Percentiles rank a stretch among this genome's conserved stretches.
Evolutionary conservation across 2,113 vertebrate genomes (phyloP).

Genomic region (Thunnus maccoyii): DNA sequence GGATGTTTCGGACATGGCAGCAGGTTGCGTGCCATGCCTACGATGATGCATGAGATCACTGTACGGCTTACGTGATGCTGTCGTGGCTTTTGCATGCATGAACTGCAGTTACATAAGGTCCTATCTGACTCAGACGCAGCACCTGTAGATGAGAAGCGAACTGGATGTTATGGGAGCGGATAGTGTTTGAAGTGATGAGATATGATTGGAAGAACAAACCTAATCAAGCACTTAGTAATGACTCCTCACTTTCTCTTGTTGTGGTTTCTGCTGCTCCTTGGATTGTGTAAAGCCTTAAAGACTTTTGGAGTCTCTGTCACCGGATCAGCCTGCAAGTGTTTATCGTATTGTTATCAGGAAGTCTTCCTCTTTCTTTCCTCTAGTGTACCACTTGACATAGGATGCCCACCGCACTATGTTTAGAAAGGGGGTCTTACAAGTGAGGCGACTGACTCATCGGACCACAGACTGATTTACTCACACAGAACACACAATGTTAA

Average conservation of each 20-base stretch:
- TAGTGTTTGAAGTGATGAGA: constrained; percentile 36
- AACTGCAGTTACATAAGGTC: not conserved
- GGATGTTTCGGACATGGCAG: not conserved
- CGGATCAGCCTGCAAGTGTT: constrained; percentile 21
- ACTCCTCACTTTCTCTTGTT: not conserved
- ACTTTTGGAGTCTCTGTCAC: constrained; percentile 3
- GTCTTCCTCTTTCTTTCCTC: constrained; percentile 57
- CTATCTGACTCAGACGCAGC: constrained; percentile 47
- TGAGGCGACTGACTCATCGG: constrained; percentile 48
- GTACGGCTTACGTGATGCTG: not conserved
- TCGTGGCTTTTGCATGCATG: not conserved
- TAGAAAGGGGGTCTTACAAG: constrained; percentile 45
- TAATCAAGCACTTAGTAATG: not conserved
- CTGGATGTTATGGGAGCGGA: not conserved
- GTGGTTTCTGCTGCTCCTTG: constrained; percentile 10
- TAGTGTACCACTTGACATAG: constrained; percentile 55
- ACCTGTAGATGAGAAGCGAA: constrained; percentile 42
- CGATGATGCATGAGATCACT: constrained; percentile 14
- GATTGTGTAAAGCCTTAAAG: not conserved
- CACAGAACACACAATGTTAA: constrained; percentile 17
- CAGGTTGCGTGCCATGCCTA: constrained; percentile 5
- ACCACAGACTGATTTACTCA: constrained; percentile 43
- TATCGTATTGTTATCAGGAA: constrained; percentile 55
- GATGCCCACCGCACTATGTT: constrained; percentile 51
- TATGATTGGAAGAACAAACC: not conserved